Base-by-base conservation (phyloP, 1,140 invertebrate genomes). In the Caenorhabditis tropicalis region DNA sequence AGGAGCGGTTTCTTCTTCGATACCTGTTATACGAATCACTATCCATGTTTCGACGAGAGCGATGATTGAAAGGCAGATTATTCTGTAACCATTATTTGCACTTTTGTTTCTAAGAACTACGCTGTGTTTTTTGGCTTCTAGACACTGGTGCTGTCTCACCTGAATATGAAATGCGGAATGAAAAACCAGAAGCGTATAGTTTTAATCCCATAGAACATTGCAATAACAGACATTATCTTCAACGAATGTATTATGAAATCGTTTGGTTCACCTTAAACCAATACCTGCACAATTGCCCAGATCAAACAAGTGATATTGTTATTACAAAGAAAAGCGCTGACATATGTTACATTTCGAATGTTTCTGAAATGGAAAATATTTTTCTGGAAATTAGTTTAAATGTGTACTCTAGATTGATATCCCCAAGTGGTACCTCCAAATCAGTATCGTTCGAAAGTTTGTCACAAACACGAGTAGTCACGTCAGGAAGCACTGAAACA, bases 111-210 rank as follows among this genome's bases (percentile, higher is more conserved):
- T n/a, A n/a, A n/a, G n/a, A n/a, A n/a, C n/a, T n/a, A n/a, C n/a
- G n/a, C n/a, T n/a, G n/a, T n/a, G n/a, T n/a, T n/a, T n/a, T n/a
- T n/a, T n/a, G n/a, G n/a, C n/a, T n/a, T n/a, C n/a, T n/a, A n/a
- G n/a, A n/a, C n/a, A n/a, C n/a, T 56, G 24, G 29, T 6, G 21
- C n/a, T n/a, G 21, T 27, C 53, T 27, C 15, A 56, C 84, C 87
- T 86, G 43, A 88, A 86, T 9, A 87, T 65, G 27, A 88, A 79
- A 56, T 88, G 87, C 6, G 87, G 87, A 43, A 88, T 60, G 27
- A 88, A 53, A 10, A 88, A 70, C 39, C 51, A 48, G 82, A 58
- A 88, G 1, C 83, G 85, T 19, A 81, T 79, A 48, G 56, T 80
- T 36, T 87, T 87, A 9, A 86, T 79, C 24, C 82, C 87, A 79